Base-by-base conservation (phyloP, 2,888 invertebrate species). In the Balanococcus diminutus region DNA sequence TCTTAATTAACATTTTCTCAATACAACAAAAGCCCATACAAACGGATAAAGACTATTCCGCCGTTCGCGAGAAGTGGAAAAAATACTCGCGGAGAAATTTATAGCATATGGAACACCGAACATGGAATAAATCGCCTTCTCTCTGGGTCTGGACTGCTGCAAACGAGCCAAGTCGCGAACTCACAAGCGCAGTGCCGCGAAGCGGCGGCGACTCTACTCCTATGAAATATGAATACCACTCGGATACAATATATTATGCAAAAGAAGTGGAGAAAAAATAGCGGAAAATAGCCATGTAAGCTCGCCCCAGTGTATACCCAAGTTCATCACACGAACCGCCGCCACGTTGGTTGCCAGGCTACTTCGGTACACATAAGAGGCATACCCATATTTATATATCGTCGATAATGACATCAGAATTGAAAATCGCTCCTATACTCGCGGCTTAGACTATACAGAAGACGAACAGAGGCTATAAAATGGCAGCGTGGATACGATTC, bases 21-120 rank as follows among this genome's bases (percentile, higher is more conserved):
- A 67, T 67, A 67, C 56, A 28, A 67, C 67, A 67, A 67, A 67
- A 67, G 67, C 67, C 28, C 67, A 67, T 28, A 67, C 28, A 67
- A 67, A 67, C 11, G 28, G 28, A 28, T 67, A 3, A 14, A 28
- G 9, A 5, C 22, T 22, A 22, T 56, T 56, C 19, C 28, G 67
- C 28, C 67, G 9, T 8, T 9, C 61, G n/a, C n/a, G n/a, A n/a
- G n/a, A n/a, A n/a, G n/a, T n/a, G n/a, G n/a, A n/a, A n/a, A n/a
- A n/a, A n/a, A n/a, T n/a, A n/a, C n/a, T n/a, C 22, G n/a, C 51
- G 2, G 67, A 28, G 25, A 67, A 67, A 67, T 67, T 67, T 67
- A 67, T 67, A 25, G 28, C 28, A 28, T 28, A 67, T 67, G 67
- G 28, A 67, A 67, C 67, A 16, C 67, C 3, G 16, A 14, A 67